Conservation (phyloP, 1,140 invertebrate genomes). For the Drosophila melanica region DNA sequence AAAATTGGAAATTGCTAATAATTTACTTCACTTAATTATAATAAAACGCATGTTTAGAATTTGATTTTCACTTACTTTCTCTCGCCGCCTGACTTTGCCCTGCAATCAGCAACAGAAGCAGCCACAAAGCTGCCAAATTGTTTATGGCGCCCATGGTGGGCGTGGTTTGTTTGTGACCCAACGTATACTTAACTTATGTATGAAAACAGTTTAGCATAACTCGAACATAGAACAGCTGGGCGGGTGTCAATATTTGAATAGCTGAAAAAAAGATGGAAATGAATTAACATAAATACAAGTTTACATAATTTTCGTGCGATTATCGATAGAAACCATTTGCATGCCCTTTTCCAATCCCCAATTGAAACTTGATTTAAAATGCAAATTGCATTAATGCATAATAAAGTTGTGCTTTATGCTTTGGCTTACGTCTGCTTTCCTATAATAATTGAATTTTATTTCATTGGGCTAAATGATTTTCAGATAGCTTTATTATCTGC, state of each 20-base stretch:
- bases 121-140: conserved; percentile 16
- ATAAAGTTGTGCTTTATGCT: conserved; percentile 8
- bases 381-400: conserved; percentile 22
- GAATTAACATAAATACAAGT: background rate
- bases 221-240: conserved; percentile 13
- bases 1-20: too few relatives aligned
- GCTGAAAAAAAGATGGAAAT: conserved; percentile 11
- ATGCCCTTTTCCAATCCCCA: too few relatives aligned
- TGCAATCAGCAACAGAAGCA: conserved; percentile 49
- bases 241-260: background rate
- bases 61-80: conserved; percentile 50
- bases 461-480: conserved; percentile 49
- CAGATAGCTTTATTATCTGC: conserved; percentile 21
- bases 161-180: conserved; percentile 24
- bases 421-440: background rate
- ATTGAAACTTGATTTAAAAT: conserved; percentile 10
- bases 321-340: too few relatives aligned
- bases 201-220: conserved; percentile 1
- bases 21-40: too few relatives aligned
- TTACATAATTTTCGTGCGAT: background rate
- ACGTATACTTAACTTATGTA: conserved; percentile 2
- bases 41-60: too few relatives aligned
- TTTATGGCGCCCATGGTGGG: conserved; percentile 57
- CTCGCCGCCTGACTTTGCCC: conserved; percentile 44
- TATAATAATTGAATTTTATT: conserved; percentile 10